phyloP scores from a whole-genome alignment of 1,140 invertebrate species.

The Saccostrea cuccullata region DNA sequence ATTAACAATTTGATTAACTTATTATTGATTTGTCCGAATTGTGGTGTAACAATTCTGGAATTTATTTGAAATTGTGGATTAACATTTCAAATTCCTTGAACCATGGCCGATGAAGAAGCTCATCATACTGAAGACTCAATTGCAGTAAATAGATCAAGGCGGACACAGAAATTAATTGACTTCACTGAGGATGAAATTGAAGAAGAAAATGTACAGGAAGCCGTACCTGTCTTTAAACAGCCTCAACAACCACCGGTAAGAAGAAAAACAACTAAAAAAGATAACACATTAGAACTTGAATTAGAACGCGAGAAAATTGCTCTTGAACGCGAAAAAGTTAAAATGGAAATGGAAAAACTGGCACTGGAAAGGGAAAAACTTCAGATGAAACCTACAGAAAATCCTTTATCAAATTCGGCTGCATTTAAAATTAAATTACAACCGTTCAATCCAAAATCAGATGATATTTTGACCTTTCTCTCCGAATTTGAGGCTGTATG shows the following conservation, averaged over 20 bases:
- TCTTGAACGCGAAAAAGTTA: background rate
- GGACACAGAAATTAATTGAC: background rate
- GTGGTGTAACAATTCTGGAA: no score
- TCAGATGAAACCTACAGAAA: background rate
- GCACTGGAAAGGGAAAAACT: conserved; percentile 31
- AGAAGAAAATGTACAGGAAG: background rate
- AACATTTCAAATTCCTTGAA: background rate
- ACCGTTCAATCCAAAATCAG: conserved; percentile 17
- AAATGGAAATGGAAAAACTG: conserved; percentile 37
- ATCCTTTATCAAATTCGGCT: background rate
- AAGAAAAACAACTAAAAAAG: background rate
- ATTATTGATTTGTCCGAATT: no score
- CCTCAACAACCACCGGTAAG: background rate
- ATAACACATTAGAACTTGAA: background rate
- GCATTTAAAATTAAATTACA: conserved; percentile 39
- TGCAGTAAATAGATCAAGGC: background rate
- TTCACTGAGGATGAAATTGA: conserved; percentile 20
- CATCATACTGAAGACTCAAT: background rate
- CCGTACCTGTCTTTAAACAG: no score
- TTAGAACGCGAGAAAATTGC: no score
- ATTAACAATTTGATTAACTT: background rate
- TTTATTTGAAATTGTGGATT: background rate
- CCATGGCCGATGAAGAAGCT: background rate
- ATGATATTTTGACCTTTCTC: conserved; percentile 19
- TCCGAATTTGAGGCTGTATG: conserved; percentile 29